Evolutionary conservation across 2,113 vertebrate genomes (phyloP), one percentile per base, ranked within the genome.

Genomic region (Cheirogaleus medius): DNA sequence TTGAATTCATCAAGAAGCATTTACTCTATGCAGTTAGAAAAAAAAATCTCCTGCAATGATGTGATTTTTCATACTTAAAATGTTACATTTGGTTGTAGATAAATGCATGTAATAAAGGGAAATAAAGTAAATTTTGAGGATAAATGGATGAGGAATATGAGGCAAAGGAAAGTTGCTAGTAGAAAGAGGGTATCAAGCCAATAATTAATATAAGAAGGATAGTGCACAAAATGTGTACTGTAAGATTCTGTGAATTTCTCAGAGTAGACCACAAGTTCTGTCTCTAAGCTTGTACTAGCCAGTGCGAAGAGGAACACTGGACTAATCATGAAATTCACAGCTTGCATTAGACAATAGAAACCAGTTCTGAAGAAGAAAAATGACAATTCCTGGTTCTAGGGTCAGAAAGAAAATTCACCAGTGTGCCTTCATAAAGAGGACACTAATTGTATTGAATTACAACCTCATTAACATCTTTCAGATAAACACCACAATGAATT

Each of bases 1-100:
- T 77, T 93, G 74, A 94, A 94, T 92, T 90, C 34, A 89, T 97
- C 69, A 95, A 82, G 52, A 34, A 37, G 44, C 21, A 71, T 91
- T 93, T 60, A 90, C 34, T 81, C 56, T 81, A 15, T 56, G 17
- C 18, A 87, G 29, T 74, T 85, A 44, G 84, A 89, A 93, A 95
- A 54, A 60, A 76, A 95, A 95, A 76, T 92, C 11, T 34, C 49
- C 6, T 90, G 15, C 10, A n/a, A 0, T 89, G 37, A 49, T 87
- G n/a, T 81, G 60, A 71, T 73, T 92, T 90, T 85, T 84, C 96
- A 63, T 92, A 49, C 9, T 87, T 60, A 82, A 11, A 83, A 21
- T 89, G 68, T 6, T 27, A 27, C 5, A 44, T 10, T 39, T 89
- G 71, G 4, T 71, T 92, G 44, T 60, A 66, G 76, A 23, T 82